Conservation (phyloP, 2,888 invertebrate genomes). For the Hydriomena furcata region DNA sequence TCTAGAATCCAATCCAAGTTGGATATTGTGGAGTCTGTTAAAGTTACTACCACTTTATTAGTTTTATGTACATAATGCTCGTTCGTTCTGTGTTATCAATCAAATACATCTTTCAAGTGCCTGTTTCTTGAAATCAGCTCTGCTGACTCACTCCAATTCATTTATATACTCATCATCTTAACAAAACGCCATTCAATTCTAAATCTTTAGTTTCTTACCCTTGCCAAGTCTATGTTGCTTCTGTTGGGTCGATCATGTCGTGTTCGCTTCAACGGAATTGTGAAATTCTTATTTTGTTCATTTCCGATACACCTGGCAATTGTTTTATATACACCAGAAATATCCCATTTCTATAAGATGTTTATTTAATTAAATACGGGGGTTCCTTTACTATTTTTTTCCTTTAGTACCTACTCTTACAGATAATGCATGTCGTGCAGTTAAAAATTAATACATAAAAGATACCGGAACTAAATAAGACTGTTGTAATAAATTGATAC, state of each 20-base stretch:
- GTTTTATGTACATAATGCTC: no score
- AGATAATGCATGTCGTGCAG: no score
- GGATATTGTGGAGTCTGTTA: no score
- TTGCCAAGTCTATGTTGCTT: slow-evolving; percentile 51
- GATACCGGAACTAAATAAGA: slow-evolving; percentile 1
- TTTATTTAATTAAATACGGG: no score
- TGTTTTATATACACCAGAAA: no score
- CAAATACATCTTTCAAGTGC: slow-evolving; percentile 2
- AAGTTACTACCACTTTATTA: no score
- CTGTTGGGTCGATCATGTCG: slow-evolving; percentile 56
- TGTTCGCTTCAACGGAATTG: slow-evolving; percentile 41
- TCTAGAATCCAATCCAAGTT: no score
- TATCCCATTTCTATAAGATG: no score
- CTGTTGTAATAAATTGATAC: slow-evolving; percentile 30
- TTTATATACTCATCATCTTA: slow-evolving; percentile 11
- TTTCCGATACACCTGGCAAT: no score
- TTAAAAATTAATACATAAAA: no score
- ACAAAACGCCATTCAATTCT: slow-evolving; percentile 19
- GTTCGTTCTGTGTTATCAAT: slow-evolving; percentile 1
- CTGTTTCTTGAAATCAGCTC: not conserved
- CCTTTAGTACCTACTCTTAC: no score
- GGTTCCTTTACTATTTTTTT: no score
- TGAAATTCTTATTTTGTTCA: slow-evolving; percentile 38
- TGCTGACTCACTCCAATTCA: slow-evolving; percentile 7
- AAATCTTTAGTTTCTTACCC: slow-evolving; percentile 19